A percentile compares a stretch with the other conserved stretches of the same genome.
phyloP scores from a whole-genome alignment of 2,888 invertebrate genomes.

The Cerastoderma edule region DNA sequence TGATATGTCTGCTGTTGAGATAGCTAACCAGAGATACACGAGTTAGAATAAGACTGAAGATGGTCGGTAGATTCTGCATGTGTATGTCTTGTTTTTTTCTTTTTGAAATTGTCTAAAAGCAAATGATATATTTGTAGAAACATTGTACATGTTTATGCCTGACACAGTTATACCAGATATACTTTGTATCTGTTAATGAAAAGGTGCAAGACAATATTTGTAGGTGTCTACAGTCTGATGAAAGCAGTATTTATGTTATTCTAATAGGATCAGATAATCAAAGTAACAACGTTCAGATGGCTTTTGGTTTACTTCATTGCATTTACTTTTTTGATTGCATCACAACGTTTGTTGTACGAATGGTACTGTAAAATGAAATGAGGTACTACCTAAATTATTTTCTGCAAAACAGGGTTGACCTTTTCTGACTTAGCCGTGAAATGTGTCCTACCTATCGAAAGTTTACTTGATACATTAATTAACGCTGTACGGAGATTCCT shows the following conservation, averaged over 20 bases:
- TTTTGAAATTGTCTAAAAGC: background rate
- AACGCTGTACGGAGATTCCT: no score
- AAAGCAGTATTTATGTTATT: background rate
- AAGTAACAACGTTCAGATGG: background rate
- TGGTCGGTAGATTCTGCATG: no score
- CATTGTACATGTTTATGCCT: background rate
- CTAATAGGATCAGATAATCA: background rate
- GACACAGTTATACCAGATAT: background rate
- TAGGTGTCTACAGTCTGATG: background rate
- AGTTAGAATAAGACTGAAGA: background rate
- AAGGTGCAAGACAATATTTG: background rate
- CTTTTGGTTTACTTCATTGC: background rate
- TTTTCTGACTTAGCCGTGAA: no score
- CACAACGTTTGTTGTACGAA: background rate
- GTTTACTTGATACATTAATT: no score
- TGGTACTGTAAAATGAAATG: background rate
- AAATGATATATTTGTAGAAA: background rate
- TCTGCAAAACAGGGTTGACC: background rate
- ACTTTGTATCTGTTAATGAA: background rate
- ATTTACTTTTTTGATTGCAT: background rate
- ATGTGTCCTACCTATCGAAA: no score
- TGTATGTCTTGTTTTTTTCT: no score
- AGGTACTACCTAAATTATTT: background rate
- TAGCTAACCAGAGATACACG: conserved; percentile 13
- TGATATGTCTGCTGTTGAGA: background rate